A percentile compares a stretch with the other conserved stretches of the same genome.
Conservation (phyloP, 2,888 invertebrate genomes). For the Synanthedon formicaeformis region DNA sequence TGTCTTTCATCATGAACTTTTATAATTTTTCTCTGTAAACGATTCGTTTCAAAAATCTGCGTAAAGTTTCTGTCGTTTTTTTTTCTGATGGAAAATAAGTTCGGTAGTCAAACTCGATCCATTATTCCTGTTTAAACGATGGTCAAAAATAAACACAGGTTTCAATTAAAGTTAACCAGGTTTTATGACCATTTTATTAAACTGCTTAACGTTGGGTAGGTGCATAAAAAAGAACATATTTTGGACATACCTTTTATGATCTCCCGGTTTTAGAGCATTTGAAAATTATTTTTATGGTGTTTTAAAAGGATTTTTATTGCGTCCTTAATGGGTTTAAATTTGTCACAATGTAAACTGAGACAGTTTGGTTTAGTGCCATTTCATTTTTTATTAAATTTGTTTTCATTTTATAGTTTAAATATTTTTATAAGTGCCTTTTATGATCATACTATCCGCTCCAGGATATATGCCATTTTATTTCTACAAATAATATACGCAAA, state of each 20-base stretch:
- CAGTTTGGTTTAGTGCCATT: background rate
- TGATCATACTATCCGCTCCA: background rate
- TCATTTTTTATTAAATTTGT: slow-evolving; percentile 1
- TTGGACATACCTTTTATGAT: background rate
- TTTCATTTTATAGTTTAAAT: background rate
- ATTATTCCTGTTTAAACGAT: no score
- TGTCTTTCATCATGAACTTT: no score
- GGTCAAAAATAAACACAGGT: background rate
- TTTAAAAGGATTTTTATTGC: background rate
- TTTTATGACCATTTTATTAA: background rate
- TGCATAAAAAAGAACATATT: background rate
- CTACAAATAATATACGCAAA: no score
- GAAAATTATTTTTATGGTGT: background rate
- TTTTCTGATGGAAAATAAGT: no score
- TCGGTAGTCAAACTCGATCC: no score
- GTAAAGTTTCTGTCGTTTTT: no score
- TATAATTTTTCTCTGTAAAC: no score
- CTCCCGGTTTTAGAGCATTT: background rate
- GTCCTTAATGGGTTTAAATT: background rate
- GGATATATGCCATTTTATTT: no score
- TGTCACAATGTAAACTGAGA: background rate
- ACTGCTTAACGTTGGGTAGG: background rate
- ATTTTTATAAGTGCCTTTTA: background rate
- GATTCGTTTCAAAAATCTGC: no score
- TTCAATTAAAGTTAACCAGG: background rate